These are phyloP conservation scores for Agrenia bidenticulata DNA, from an alignment of 2,888 invertebrate genomes.

Conservation along the genomic window DNA sequence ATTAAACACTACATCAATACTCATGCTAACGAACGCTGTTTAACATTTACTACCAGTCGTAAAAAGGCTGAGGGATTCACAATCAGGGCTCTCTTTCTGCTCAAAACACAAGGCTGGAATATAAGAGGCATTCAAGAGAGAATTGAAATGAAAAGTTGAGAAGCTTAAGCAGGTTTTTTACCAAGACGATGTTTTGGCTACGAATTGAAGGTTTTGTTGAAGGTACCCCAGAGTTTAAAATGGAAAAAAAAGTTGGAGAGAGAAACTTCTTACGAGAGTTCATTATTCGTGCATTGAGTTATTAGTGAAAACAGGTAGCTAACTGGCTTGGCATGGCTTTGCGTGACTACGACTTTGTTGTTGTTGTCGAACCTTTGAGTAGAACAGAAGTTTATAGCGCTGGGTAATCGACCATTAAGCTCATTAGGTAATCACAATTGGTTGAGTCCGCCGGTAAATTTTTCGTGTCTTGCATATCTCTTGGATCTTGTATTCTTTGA, in stretches of 20 bases:
- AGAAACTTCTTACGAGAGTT: slow-evolving; percentile 3
- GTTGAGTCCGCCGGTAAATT: slow-evolving; percentile 38
- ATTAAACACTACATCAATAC: slow-evolving; percentile 19
- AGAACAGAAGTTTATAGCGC: slow-evolving; percentile 8
- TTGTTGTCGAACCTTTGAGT: slow-evolving; percentile 19
- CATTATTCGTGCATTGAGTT: slow-evolving; percentile 23
- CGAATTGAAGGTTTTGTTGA: not conserved
- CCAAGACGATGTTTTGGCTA: not conserved
- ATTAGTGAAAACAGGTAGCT: slow-evolving; percentile 50
- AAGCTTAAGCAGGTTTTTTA: slow-evolving; percentile 4
- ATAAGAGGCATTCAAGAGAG: too few species aligned
- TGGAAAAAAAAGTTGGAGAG: not conserved
- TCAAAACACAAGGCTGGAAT: not conserved
- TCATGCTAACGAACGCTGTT: slow-evolving; percentile 24
- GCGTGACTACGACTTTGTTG: not conserved
- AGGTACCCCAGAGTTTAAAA: not conserved
- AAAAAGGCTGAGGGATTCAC: slow-evolving; percentile 1
- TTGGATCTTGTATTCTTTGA: slow-evolving; percentile 4
- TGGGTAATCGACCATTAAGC: slow-evolving; percentile 44
- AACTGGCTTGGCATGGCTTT: slow-evolving; percentile 38
- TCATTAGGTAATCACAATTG: slow-evolving; percentile 47
- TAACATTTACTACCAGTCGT: slow-evolving; percentile 12
- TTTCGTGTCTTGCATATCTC: slow-evolving; percentile 15
- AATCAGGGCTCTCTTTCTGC: not conserved
- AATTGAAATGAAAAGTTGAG: not conserved